Percentiles rank a stretch among this genome's conserved stretches.
Conservation (phyloP, 2,797 vertebrate genomes). For the Poeciliopsis paucimaculata region DNA sequence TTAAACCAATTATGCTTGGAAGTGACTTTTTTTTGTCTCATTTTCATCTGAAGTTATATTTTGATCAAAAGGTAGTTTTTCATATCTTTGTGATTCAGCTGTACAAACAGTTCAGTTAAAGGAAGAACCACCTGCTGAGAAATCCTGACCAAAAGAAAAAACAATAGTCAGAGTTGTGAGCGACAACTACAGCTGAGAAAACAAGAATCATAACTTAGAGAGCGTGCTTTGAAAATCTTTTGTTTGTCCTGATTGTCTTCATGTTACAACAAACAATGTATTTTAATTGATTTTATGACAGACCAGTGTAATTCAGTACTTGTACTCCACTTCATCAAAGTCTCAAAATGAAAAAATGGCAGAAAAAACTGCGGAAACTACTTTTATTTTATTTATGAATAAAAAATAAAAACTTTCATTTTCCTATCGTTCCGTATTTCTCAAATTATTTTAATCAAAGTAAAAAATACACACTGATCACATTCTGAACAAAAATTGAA, state of each 20-base stretch:
- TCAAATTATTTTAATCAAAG: constrained; percentile 33
- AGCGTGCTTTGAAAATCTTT: background rate
- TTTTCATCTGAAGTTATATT: background rate
- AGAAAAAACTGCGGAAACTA: background rate
- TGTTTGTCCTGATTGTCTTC: background rate
- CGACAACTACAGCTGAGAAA: constrained; percentile 42
- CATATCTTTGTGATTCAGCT: constrained; percentile 26
- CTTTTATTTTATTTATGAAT: constrained; percentile 58
- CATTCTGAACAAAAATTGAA: constrained; percentile 6
- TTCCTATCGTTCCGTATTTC: constrained; percentile 50
- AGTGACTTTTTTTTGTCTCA: background rate
- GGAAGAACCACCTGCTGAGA: constrained; percentile 2
- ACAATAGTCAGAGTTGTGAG: background rate
- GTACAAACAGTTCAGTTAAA: constrained; percentile 20
- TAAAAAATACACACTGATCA: constrained; percentile 17
- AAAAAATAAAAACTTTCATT: constrained; percentile 54
- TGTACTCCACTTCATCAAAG: background rate
- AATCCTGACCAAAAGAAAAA: constrained; percentile 3
- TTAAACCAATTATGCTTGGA: background rate
- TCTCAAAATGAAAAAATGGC: background rate
- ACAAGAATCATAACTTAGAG: background rate
- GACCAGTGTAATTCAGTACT: background rate
- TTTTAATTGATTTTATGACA: background rate
- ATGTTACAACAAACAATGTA: background rate
- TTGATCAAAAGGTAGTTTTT: background rate